Evolutionary conservation across 2,797 vertebrate species (phyloP).

Genomic region (Nyctibius grandis): DNA sequence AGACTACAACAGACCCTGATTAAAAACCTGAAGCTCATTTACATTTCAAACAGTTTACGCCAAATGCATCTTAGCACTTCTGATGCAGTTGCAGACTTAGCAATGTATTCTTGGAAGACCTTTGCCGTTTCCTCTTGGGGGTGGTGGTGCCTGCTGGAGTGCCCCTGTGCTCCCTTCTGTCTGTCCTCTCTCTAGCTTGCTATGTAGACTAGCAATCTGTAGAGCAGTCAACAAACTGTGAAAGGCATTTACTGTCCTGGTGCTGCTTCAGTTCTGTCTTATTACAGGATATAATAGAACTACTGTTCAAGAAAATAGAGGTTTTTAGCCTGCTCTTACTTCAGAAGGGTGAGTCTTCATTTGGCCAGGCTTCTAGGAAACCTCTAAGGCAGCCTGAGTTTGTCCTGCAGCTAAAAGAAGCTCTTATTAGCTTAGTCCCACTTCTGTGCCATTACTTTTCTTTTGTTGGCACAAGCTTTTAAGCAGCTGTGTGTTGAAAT

Average conservation of each 20-base stretch:
- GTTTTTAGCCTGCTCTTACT: neutral
- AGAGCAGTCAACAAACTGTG: neutral
- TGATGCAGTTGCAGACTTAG: neutral
- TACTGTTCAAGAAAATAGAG: neutral
- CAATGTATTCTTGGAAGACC: neutral
- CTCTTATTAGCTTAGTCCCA: neutral
- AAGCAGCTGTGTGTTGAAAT: neutral
- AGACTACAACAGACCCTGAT: neutral
- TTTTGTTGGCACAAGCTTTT: neutral
- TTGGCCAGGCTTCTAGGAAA: neutral
- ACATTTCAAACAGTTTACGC: neutral
- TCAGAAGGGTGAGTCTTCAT: neutral
- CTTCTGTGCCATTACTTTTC: neutral
- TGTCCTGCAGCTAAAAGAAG: neutral
- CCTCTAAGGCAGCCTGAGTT: neutral
- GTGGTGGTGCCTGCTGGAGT: rapidly evolving
- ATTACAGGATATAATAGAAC: neutral
- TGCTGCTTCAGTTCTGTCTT: neutral
- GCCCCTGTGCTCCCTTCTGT: neutral
- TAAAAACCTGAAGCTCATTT: neutral
- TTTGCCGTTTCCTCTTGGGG: neutral
- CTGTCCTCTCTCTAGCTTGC: neutral
- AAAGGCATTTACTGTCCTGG: neutral
- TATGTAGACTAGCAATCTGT: neutral
- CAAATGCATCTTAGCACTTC: neutral